Percentiles rank a stretch among this genome's conserved stretches.
Evolutionary conservation across 2,888 invertebrate genomes (phyloP).

Genomic region (Tetragnatha montana): DNA sequence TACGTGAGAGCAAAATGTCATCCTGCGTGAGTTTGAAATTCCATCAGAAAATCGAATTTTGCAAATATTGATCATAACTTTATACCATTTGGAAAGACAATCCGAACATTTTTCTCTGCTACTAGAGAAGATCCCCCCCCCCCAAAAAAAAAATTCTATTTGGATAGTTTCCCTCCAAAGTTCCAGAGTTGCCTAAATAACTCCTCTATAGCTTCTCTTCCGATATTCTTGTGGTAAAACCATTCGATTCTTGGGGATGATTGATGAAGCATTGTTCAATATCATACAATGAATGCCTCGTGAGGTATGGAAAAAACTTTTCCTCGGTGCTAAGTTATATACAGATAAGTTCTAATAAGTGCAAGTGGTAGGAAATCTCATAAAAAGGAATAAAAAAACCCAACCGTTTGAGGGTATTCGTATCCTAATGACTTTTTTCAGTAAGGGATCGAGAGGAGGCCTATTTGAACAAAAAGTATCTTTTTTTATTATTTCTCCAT

Average conservation of each 20-base stretch:
- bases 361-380: background rate
- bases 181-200: background rate
- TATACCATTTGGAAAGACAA: too few relatives aligned
- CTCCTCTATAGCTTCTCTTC: background rate
- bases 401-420: conserved; percentile 22
- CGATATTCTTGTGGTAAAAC: conserved; percentile 13
- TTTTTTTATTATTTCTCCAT: too few relatives aligned
- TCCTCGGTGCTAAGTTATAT: background rate
- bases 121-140: too few relatives aligned
- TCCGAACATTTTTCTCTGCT: too few relatives aligned
- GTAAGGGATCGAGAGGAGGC: too few relatives aligned
- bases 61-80: too few relatives aligned
- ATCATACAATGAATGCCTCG: conserved; percentile 25
- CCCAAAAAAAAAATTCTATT: too few relatives aligned
- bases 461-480: too few relatives aligned
- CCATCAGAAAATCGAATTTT: too few relatives aligned
- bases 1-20: too few relatives aligned
- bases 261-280: conserved; percentile 55
- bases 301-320: conserved; percentile 1
- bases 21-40: too few relatives aligned
- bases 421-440: conserved; percentile 13
- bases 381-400: background rate
- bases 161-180: too few relatives aligned
- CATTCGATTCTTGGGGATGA: conserved; percentile 15
- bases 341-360: background rate